Evolutionary conservation across 1,140 invertebrate genomes (phyloP).

Genomic region (Psilanteris sp.): DNA sequence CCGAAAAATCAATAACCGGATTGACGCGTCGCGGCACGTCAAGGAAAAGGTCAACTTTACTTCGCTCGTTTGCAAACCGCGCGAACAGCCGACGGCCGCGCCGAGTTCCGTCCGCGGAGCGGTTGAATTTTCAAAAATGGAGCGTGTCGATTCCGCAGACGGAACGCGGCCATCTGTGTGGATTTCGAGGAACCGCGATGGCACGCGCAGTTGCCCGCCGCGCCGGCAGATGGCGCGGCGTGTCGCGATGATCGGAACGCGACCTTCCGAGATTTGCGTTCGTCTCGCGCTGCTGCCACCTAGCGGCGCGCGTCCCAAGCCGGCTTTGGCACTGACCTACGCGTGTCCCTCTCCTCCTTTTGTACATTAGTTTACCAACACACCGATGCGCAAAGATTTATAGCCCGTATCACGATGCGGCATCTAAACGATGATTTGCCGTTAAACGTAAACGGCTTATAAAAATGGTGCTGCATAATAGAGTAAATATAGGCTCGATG

Average conservation of each 20-base stretch:
- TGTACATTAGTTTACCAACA: conserved; percentile 65
- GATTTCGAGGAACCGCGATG: conserved; percentile 64
- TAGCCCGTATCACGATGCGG: conserved; percentile 75
- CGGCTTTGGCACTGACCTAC: conserved; percentile 73
- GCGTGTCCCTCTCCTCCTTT: conserved; percentile 69
- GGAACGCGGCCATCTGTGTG: conserved; percentile 67
- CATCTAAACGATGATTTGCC: conserved; percentile 78
- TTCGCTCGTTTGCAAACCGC: too few species aligned
- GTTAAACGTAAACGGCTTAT: conserved; percentile 77
- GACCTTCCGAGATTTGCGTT: conserved; percentile 46
- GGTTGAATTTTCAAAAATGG: too few species aligned
- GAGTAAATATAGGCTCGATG: conserved; percentile 78
- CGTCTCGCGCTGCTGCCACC: conserved; percentile 70
- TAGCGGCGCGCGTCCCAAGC: conserved; percentile 39
- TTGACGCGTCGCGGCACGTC: too few species aligned
- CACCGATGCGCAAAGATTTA: conserved; percentile 73
- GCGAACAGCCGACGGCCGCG: too few species aligned
- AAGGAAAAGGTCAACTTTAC: too few species aligned
- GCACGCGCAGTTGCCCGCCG: conserved; percentile 47
- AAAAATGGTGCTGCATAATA: conserved; percentile 78
- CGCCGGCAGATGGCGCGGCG: conserved; percentile 68
- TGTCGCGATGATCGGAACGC: conserved; percentile 55
- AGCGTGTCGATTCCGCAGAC: too few species aligned
- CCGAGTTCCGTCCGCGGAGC: too few species aligned
- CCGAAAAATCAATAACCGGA: conserved; percentile 24